Percentiles rank a stretch among this genome's conserved stretches.
phyloP scores from a whole-genome alignment of 2,113 vertebrate genomes.

The Gopherus flavomarginatus region DNA sequence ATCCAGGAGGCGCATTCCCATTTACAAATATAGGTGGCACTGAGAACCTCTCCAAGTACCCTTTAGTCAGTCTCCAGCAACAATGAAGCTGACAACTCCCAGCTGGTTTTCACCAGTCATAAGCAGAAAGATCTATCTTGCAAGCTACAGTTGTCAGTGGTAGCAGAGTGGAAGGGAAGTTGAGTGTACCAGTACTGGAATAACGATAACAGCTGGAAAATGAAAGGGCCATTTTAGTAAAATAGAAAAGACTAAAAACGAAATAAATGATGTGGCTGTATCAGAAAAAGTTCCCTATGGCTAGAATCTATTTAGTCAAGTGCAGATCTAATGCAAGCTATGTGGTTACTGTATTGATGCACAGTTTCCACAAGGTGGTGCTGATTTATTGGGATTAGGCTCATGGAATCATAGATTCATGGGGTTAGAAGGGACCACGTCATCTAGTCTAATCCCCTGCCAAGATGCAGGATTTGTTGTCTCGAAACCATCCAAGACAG shows the following conservation, averaged over 20 bases:
- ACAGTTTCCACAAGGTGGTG: slow-evolving; percentile 56
- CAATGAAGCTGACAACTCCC: neutral
- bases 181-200: accelerated
- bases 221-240: neutral
- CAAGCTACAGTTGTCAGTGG: neutral
- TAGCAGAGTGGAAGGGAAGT: slow-evolving; percentile 9
- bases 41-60: neutral
- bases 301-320: neutral
- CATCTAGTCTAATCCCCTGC: neutral
- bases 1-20: neutral
- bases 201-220: neutral
- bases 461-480: neutral
- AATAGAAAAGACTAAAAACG: neutral
- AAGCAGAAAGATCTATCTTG: neutral
- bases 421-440: neutral
- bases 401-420: neutral
- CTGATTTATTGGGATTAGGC: slow-evolving; percentile 2
- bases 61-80: neutral
- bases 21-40: neutral
- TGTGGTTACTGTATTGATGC: neutral
- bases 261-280: neutral
- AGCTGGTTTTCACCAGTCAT: neutral
- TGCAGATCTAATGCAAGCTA: accelerated
- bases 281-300: neutral
- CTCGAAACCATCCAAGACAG: neutral